A percentile compares a stretch with the other conserved stretches of the same genome.
Conservation (phyloP, 2,888 invertebrate genomes). For the Acleris holmiana region DNA sequence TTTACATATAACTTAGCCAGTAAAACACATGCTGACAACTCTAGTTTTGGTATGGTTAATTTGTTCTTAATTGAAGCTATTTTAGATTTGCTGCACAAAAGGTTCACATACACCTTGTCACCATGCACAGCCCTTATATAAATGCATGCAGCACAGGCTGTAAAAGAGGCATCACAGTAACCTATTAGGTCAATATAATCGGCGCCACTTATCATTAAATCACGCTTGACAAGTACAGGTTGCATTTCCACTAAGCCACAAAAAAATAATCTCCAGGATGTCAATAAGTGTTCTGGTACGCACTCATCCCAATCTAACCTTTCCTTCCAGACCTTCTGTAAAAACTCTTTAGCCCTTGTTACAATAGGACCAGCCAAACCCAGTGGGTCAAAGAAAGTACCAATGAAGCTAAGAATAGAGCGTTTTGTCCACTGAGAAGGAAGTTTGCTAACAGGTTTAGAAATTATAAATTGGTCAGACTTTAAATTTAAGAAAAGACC, state of each 20-base stretch:
- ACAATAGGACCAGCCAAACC: conserved; percentile 5
- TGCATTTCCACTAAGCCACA: not conserved
- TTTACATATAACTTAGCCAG: conserved; percentile 2
- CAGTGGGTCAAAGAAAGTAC: conserved; percentile 7
- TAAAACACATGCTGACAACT: conserved; percentile 5
- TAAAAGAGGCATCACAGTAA: conserved; percentile 5
- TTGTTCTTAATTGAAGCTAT: not conserved
- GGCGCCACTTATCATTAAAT: conserved; percentile 5
- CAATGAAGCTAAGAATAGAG: conserved; percentile 4
- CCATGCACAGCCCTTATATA: not conserved
- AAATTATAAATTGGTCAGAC: not conserved
- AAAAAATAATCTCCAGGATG: conserved; percentile 2
- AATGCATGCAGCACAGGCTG: not conserved
- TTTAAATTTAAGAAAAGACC: conserved; percentile 4
- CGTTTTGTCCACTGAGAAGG: conserved; percentile 7
- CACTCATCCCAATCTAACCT: not conserved
- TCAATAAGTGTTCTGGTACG: not conserved
- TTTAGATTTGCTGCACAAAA: conserved; percentile 2
- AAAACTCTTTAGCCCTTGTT: conserved; percentile 6
- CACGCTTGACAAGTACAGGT: not conserved
- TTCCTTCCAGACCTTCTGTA: conserved; percentile 7
- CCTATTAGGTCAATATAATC: conserved; percentile 6
- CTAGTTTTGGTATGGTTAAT: conserved; percentile 2
- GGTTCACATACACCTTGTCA: not conserved
- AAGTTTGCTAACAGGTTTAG: not conserved